Evolutionary conservation across 2,888 invertebrate genomes (phyloP).

Genomic region (Girardia tigrina): DNA sequence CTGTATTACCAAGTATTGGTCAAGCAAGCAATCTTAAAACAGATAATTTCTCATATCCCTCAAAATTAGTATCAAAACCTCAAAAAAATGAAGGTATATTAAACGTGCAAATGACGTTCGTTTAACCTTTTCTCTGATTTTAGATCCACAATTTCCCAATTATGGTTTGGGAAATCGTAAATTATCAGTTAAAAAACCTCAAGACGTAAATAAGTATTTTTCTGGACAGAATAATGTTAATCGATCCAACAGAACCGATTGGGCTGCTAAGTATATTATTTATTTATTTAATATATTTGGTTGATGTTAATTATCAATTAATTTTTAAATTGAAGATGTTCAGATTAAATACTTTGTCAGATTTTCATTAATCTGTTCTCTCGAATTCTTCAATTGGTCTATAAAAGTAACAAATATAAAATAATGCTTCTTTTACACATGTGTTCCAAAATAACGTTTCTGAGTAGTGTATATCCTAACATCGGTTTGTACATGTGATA

Average conservation of each 20-base stretch:
- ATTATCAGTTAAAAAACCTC: background rate
- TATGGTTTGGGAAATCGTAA: background rate
- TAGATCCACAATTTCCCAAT: background rate
- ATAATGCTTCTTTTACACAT: too few relatives aligned
- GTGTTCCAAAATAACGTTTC: too few relatives aligned
- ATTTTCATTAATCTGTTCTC: too few relatives aligned
- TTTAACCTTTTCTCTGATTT: background rate
- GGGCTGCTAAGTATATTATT: background rate
- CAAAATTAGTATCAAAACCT: background rate
- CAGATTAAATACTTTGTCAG: background rate
- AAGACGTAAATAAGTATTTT: background rate
- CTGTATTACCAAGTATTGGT: slow-evolving; percentile 2
- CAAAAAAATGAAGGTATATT: background rate
- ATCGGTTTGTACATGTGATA: too few relatives aligned
- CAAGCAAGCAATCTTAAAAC: background rate
- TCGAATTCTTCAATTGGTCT: too few relatives aligned
- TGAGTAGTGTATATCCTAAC: too few relatives aligned
- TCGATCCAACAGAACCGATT: slow-evolving; percentile 23
- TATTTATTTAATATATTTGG: background rate
- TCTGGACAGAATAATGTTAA: background rate
- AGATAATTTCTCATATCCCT: slow-evolving; percentile 1
- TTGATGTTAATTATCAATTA: background rate
- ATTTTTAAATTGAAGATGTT: background rate
- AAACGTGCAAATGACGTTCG: background rate
- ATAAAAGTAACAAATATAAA: too few relatives aligned